Evolutionary conservation across 2,797 vertebrate species (phyloP), one percentile per base, ranked within the genome.

Genomic region (Fistularia tabacaria): DNA sequence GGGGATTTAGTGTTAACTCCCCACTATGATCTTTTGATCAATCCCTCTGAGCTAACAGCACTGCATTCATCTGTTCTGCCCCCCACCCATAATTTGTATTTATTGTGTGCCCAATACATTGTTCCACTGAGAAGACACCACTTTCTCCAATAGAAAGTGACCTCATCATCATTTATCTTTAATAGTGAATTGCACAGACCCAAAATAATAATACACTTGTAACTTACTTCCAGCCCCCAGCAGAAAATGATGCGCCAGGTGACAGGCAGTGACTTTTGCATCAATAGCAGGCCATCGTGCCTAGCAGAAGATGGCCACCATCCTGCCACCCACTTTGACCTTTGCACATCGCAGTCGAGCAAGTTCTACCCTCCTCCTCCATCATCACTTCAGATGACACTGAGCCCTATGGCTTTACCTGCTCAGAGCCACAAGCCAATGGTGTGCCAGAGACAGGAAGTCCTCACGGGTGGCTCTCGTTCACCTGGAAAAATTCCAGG

Each of bases 231-330:
- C 8, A 3, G 37, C 37, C 45, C 69, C 60, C 71, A 82, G 76
- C 84, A 92, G 92, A 97, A 92, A 90, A 99, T 99, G 94, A 97
- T 98, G 95, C 96, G 95, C 81, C 95, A 95, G 62, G 95, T 97
- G 84, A 89, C 94, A 64, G 93, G 83, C 90, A 80, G 91, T 51
- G 93, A 95, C 74, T 98, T 94, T 90, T 98, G 94, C 85, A 93
- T 95, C 85, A 92, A 87, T 0, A 89, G 92, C 87, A 91, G 96
- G 82, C 92, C 94, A 48, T 95, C 95, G 10, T 98, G 95, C 80
- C 91, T 98, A 8, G 94, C 81, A 0, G 95, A 98, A 73, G 95
- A 99, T 58, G 84, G 81, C 47, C 92, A 94, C 86, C 95, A 93
- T 85, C 81, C 94, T 0, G 71, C 92, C 0, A 84, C 93, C 56